Evolutionary conservation across 1,140 invertebrate species (phyloP).

Genomic region (Chymomyza costata): DNA sequence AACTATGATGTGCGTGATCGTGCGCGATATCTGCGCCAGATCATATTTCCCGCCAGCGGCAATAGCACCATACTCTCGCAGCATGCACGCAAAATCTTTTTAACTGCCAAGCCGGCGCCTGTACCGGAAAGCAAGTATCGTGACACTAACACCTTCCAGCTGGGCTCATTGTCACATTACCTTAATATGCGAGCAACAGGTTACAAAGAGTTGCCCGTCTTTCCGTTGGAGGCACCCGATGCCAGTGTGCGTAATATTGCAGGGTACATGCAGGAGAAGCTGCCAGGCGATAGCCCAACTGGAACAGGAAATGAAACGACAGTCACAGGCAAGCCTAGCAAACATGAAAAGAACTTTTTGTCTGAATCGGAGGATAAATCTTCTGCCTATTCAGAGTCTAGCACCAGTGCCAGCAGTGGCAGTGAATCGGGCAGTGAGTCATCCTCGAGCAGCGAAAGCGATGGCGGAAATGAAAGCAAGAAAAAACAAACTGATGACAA

Average conservation of each 20-base stretch:
- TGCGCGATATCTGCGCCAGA: slow-evolving; percentile 88
- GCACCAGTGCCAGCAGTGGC: slow-evolving; percentile 32
- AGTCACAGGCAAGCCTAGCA: slow-evolving; percentile 21
- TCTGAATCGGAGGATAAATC: slow-evolving; percentile 72
- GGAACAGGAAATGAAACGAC: slow-evolving; percentile 9
- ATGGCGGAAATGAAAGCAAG: slow-evolving; percentile 22
- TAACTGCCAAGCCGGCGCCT: slow-evolving; percentile 95
- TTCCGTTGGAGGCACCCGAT: slow-evolving; percentile 87
- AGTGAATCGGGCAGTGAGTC: slow-evolving; percentile 49
- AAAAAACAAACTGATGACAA: slow-evolving; percentile 10
- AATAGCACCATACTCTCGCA: slow-evolving; percentile 79
- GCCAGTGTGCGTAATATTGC: slow-evolving; percentile 87
- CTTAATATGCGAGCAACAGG: slow-evolving; percentile 89
- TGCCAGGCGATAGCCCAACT: slow-evolving; percentile 27
- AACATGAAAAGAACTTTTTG: slow-evolving; percentile 58
- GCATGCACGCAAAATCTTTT: slow-evolving; percentile 89
- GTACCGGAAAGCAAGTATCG: slow-evolving; percentile 81
- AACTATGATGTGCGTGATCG: slow-evolving; percentile 99
- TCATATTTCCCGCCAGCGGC: slow-evolving; percentile 83
- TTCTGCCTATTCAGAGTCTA: slow-evolving; percentile 50
- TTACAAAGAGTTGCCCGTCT: slow-evolving; percentile 92
- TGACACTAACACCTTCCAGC: slow-evolving; percentile 91
- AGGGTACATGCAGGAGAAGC: slow-evolving; percentile 71
- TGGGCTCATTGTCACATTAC: slow-evolving; percentile 97
- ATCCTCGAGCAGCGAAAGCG: slow-evolving; percentile 46